These are phyloP conservation scores for Drosophila affinis DNA, from an alignment of 2,888 invertebrate genomes.

Conservation along the genomic window DNA sequence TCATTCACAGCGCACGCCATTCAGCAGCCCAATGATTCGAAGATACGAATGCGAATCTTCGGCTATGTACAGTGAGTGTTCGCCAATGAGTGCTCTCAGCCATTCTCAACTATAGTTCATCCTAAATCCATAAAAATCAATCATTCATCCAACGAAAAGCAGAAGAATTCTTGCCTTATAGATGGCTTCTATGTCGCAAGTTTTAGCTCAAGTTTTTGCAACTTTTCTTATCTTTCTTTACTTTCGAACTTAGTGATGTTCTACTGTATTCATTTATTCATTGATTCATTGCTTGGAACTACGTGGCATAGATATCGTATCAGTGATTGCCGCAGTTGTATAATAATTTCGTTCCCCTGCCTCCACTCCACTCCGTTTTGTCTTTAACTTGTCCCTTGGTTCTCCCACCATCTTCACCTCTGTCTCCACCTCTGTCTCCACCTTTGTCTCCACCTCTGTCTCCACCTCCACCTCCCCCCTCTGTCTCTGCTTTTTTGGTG, in stretches of 20 bases:
- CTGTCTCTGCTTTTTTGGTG: conserved; percentile 3
- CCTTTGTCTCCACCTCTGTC: background rate
- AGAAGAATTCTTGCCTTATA: too few relatives aligned
- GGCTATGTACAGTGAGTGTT: too few relatives aligned
- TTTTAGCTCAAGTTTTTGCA: too few relatives aligned
- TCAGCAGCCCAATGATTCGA: conserved; percentile 9
- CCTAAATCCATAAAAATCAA: too few relatives aligned
- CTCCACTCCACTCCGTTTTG: background rate
- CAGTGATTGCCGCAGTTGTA: background rate
- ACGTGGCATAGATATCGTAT: background rate
- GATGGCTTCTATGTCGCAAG: too few relatives aligned
- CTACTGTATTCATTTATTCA: background rate
- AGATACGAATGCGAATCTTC: background rate
- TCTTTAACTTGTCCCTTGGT: too few relatives aligned
- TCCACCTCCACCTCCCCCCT: too few relatives aligned
- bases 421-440: background rate
- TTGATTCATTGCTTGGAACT: background rate
- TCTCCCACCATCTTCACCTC: background rate
- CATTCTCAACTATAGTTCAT: too few relatives aligned
- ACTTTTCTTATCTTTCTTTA: too few relatives aligned
- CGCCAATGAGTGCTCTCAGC: too few relatives aligned
- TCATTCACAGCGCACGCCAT: conserved; percentile 43
- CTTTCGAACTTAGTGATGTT: background rate
- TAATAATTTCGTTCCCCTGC: background rate
- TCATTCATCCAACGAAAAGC: too few relatives aligned